Conservation (phyloP, 37 sponge, comb jelly and placozoan genomes). For the Agelas oroides region DNA sequence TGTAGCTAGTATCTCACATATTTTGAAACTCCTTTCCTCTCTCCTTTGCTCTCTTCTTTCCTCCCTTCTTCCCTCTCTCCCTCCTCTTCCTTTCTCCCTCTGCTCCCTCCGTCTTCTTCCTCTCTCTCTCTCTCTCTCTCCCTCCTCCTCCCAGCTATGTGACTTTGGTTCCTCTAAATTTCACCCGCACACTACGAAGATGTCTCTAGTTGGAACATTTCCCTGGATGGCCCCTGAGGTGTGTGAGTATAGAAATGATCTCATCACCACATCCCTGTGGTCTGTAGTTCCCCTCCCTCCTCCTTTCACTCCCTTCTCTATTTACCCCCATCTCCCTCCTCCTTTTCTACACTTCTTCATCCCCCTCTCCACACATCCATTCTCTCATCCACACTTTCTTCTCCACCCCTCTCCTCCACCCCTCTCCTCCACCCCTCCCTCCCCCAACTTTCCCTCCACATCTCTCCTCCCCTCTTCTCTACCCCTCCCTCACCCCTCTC, state of each 20-base stretch:
- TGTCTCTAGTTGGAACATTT: slow-evolving; percentile 91
- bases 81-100: too few relatives aligned
- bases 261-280: too few relatives aligned
- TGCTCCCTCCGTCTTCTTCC: not conserved
- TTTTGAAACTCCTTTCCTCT: not conserved
- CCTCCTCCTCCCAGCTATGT: slow-evolving; percentile 52
- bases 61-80: not conserved
- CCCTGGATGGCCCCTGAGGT: slow-evolving; percentile 98
- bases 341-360: too few relatives aligned
- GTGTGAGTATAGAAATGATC: too few relatives aligned
- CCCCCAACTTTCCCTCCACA: not conserved
- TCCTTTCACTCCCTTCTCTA: too few relatives aligned
- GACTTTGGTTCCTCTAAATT: slow-evolving; percentile 95
- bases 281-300: not conserved
- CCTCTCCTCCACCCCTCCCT: not conserved
- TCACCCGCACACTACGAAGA: slow-evolving; percentile 80
- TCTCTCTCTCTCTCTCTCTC: not conserved
- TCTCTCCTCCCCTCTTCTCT: not conserved
- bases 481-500: not conserved
- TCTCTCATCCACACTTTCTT: too few relatives aligned
- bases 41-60: not conserved
- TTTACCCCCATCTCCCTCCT: too few relatives aligned
- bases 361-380: too few relatives aligned
- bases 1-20: not conserved
- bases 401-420: not conserved